Base-by-base conservation (phyloP, 1,140 invertebrate genomes). In the Drosophila mayri region DNA sequence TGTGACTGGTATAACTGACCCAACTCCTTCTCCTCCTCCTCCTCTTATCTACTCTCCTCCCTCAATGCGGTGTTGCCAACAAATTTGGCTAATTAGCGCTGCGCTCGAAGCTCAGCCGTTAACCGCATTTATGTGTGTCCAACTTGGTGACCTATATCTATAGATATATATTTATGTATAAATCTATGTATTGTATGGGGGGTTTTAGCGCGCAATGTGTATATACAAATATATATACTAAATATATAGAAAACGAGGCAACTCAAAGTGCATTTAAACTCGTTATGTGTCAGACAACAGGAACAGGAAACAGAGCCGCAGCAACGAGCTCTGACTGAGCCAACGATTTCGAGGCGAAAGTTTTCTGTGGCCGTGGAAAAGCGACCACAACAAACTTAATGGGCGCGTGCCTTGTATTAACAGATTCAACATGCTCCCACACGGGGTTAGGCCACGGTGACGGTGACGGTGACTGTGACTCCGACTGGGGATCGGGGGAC, bases 331-430 rank as follows among this genome's bases (percentile, higher is more conserved):
- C 22, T 9, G 32, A 28, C 28, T 35, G 30, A 52, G 49, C 49
- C 49, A 54, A 54, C 50, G 50, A 55, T 55, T 55, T 55, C 52
- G 35, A 55, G 37, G 52, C 52, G 35, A 55, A 55, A 55, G 52
- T 55, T 55, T 55, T 38, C 52, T 22, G 52, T 25, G 52, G 52
- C 52, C 2, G 35, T 25, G 52, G 35, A 25, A 55, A 25, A 11
- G 52, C 52, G 35, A 55, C 52, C 52, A 11, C 52, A 55, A 22
- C 52, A 55, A 55, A 55, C 52, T 63, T 71, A 71, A 83, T 79
- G 80, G 75, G 80, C 76, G 76, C 65, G 81, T 83, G 76, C 65
- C 70, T 79, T 72, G 76, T 83, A 76, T 83, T 83, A 83, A 72
- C 81, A 79, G 81, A 79, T 79, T 83, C 80, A 84, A 76, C 81